Evolutionary conservation across 1,140 invertebrate genomes (phyloP).

Genomic region (Charaxes varanes): DNA sequence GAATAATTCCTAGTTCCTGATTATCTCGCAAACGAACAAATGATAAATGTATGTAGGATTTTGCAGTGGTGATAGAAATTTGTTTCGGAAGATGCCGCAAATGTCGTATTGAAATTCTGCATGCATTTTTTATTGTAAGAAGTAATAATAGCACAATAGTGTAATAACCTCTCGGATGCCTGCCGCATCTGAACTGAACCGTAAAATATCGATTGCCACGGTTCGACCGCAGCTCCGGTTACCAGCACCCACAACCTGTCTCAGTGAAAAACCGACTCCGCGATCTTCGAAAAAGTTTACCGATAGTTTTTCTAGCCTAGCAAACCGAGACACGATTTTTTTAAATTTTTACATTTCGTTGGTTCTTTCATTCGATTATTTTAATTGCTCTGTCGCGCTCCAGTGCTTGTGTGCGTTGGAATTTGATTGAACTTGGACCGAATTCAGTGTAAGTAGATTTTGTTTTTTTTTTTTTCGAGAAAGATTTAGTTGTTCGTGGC

Average conservation of each 20-base stretch:
- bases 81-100: too few relatives aligned
- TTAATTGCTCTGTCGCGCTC: constrained; percentile 20
- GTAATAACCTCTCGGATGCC: constrained; percentile 41
- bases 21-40: too few relatives aligned
- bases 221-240: constrained; percentile 31
- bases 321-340: constrained; percentile 21
- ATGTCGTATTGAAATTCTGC: too few relatives aligned
- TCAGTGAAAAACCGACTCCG: constrained; percentile 25
- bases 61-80: too few relatives aligned
- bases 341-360: constrained; percentile 18
- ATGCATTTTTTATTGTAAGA: too few relatives aligned
- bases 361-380: constrained; percentile 16
- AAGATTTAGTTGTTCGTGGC: too few relatives aligned
- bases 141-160: constrained; percentile 23
- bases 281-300: constrained; percentile 15
- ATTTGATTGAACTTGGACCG: constrained; percentile 57
- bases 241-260: constrained; percentile 33
- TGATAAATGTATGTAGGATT: too few relatives aligned
- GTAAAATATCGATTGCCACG: constrained; percentile 48
- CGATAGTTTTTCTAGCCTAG: constrained; percentile 21
- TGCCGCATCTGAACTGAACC: constrained; percentile 42
- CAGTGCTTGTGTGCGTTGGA: constrained; percentile 25
- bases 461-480: constrained; percentile 21
- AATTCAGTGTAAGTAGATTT: constrained; percentile 49
- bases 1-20: too few relatives aligned